Evolutionary conservation across 2,113 vertebrate species (phyloP).

Genomic region (Anarhynchus alexandrinus): DNA sequence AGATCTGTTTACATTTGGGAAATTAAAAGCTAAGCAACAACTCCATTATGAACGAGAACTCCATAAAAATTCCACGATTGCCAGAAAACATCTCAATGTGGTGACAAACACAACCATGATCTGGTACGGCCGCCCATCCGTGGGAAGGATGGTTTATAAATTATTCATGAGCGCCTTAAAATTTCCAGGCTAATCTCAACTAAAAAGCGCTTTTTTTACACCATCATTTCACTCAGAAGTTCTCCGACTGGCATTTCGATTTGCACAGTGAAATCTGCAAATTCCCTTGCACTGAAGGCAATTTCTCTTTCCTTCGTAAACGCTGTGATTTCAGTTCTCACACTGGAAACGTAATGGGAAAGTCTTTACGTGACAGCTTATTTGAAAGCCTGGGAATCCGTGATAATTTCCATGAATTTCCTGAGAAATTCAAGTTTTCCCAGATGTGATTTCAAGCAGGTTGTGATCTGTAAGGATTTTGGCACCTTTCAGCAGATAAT

Average conservation of each 20-base stretch:
- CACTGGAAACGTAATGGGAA: neutral
- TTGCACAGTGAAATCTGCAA: neutral
- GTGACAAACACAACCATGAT: neutral
- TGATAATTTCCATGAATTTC: neutral
- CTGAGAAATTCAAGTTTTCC: neutral
- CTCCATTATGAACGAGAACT: neutral
- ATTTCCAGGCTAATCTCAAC: neutral
- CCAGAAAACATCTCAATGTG: neutral
- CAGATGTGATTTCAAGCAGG: neutral
- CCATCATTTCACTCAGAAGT: neutral
- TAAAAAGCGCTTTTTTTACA: neutral
- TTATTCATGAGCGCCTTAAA: slow-evolving; percentile 7
- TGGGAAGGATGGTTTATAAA: neutral
- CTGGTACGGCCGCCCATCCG: neutral
- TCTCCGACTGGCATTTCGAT: neutral
- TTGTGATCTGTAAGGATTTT: neutral
- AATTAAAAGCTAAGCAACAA: slow-evolving; percentile 17
- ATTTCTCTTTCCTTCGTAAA: neutral
- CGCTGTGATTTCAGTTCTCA: neutral
- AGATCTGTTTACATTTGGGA: slow-evolving; percentile 13
- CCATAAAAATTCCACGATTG: neutral
- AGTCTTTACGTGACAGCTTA: neutral
- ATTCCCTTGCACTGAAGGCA: neutral
- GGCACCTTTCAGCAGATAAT: neutral
- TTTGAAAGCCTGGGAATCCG: neutral